Evolutionary conservation across 1,140 invertebrate genomes (phyloP).

Genomic region (Battus philenor): DNA sequence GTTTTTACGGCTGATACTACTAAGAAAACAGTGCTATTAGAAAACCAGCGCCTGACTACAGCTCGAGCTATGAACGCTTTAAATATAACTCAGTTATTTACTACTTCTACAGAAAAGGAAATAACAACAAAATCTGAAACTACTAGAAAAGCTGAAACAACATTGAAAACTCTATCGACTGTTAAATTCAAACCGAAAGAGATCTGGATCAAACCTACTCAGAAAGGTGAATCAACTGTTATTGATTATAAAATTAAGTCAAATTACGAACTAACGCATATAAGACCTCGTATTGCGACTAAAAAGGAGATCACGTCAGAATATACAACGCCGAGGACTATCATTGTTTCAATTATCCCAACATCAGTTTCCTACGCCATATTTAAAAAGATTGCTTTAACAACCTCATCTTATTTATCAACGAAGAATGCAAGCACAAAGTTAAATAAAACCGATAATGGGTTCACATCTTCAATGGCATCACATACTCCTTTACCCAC

Average conservation of each 20-base stretch:
- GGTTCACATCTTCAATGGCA: slow-evolving; percentile 43
- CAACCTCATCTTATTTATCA: slow-evolving; percentile 45
- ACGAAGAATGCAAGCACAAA: slow-evolving; percentile 34
- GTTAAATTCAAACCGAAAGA: slow-evolving; percentile 61
- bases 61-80: no score
- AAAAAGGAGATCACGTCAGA: slow-evolving; percentile 46
- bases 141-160: slow-evolving; percentile 31
- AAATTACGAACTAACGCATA: slow-evolving; percentile 30
- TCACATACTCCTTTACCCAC: slow-evolving; percentile 36
- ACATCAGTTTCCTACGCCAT: slow-evolving; percentile 62
- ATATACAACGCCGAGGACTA: slow-evolving; percentile 61
- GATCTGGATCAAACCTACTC: slow-evolving; percentile 67
- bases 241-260: slow-evolving; percentile 48
- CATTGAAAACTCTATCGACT: slow-evolving; percentile 37
- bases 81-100: slow-evolving; percentile 26
- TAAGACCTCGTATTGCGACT: slow-evolving; percentile 36
- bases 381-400: slow-evolving; percentile 62
- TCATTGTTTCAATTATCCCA: slow-evolving; percentile 69
- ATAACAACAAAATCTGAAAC: slow-evolving; percentile 26
- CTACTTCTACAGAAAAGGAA: slow-evolving; percentile 21
- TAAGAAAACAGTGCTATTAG: neutral
- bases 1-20: neutral
- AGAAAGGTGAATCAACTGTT: slow-evolving; percentile 59
- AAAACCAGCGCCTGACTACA: no score
- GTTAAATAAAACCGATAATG: slow-evolving; percentile 35